These are phyloP conservation scores for Venustoraphidia nigricollis DNA, from an alignment of 2,888 invertebrate genomes.

Conservation along the genomic window DNA sequence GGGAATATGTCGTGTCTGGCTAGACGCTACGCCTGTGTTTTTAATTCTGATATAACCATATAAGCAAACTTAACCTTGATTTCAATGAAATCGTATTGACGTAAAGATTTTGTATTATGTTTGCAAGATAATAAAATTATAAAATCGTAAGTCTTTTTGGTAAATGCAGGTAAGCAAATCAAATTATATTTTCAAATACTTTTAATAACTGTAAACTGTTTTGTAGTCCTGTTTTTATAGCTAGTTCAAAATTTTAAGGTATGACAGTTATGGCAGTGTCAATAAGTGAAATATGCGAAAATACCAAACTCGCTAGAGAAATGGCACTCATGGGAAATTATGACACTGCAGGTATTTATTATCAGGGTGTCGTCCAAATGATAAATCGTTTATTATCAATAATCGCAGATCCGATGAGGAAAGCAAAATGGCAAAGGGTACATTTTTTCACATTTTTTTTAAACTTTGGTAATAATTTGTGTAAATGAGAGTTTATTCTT, in stretches of 20 bases:
- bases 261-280: conserved; percentile 77
- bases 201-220: too few relatives aligned
- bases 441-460: neutral
- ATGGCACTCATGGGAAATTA: conserved; percentile 92
- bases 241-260: conserved; percentile 19
- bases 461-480: conserved; percentile 4
- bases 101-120: too few relatives aligned
- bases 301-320: conserved; percentile 87
- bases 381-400: conserved; percentile 69
- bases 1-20: too few relatives aligned
- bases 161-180: too few relatives aligned
- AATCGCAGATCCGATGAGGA: conserved; percentile 64
- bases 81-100: too few relatives aligned
- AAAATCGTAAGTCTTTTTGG: too few relatives aligned
- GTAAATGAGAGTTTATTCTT: conserved; percentile 6
- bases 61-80: too few relatives aligned
- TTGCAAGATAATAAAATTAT: too few relatives aligned
- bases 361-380: conserved; percentile 84
- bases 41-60: too few relatives aligned
- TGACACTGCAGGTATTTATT: conserved; percentile 85
- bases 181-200: too few relatives aligned
- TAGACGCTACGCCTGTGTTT: too few relatives aligned
- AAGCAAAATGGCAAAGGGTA: conserved; percentile 79
- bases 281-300: conserved; percentile 84
- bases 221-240: too few relatives aligned